Percentiles rank a stretch among this genome's conserved stretches.
These are phyloP conservation scores for Danio kyathit DNA, from an alignment of 2,797 vertebrate genomes.

Conservation along the genomic window DNA sequence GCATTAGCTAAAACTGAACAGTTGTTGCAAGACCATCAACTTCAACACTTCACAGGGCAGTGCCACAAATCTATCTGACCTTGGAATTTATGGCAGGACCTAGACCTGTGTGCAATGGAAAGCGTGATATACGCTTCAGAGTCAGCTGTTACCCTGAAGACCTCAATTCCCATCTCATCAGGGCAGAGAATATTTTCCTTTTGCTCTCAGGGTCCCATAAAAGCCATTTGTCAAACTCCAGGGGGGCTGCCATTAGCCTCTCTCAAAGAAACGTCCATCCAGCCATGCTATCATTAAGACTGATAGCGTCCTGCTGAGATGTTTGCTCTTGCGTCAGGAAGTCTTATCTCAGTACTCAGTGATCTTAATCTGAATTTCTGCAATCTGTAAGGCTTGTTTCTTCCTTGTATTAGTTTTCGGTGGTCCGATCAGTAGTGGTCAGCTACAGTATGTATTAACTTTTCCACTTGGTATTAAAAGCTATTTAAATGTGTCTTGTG, in stretches of 20 bases:
- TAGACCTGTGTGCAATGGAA: slow-evolving; percentile 17
- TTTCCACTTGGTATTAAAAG: background rate
- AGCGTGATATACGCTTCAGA: background rate
- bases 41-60: background rate
- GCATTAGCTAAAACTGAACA: background rate
- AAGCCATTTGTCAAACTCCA: slow-evolving; percentile 47
- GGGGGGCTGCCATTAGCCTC: slow-evolving; percentile 33
- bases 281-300: background rate
- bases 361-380: background rate
- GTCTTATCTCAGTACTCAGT: background rate
- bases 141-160: slow-evolving; percentile 27
- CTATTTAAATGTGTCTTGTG: background rate
- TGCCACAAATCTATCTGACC: slow-evolving; percentile 19
- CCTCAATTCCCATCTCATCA: slow-evolving; percentile 18
- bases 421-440: background rate
- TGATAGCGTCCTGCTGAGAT: background rate
- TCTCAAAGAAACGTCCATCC: slow-evolving; percentile 10
- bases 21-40: background rate
- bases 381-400: background rate
- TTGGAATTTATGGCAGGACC: slow-evolving; percentile 34
- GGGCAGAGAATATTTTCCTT: slow-evolving; percentile 7
- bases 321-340: background rate
- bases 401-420: background rate
- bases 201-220: slow-evolving; percentile 25
- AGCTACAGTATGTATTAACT: no score